Evolutionary conservation across 2,113 vertebrate genomes (phyloP), one percentile per base, ranked within the genome.

Genomic region (Malaclemys terrapin): DNA sequence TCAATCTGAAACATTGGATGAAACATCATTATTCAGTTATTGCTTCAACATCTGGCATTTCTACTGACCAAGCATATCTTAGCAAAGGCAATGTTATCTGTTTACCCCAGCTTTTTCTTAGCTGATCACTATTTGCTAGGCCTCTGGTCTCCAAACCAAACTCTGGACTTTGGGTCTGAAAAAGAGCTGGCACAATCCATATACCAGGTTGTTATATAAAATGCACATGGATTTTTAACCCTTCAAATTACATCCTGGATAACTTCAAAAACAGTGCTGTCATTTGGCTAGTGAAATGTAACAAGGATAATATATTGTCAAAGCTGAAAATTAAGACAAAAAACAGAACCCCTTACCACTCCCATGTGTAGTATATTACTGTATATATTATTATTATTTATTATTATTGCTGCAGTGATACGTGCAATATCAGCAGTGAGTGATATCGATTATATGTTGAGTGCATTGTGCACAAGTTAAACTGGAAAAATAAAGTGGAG

Each of bases 321-420:
- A 25, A 52, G 10, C 53, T 27, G 47, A 65, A 75, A 85, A n/a
- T 6, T 16, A n/a, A 87, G 29, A 25, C 87, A 79, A 2, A 83
- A 82, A 93, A 57, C 13, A 83, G 72, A 45, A 27, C 22, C 24
- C 24, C 20, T 80, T 31, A 1, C 14, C 25, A 1, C 14, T 1
- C 27, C 27, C n/a, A 29, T 2, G 8, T 17, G 38, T 0, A 2
- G 6, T 1, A 1, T 20, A n/a, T 27, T 56, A 27, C 84, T 84
- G 4, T 76, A 84, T 0, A 1, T 25, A 1, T 8, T 10, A 17
- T 81, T 69, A 50, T 59, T 56, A 56, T 56, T 56, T 24, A 1
- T 10, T 9, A 20, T 6, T 12, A 13, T 24, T 6, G 14, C 35
- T 45, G 35, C 3, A 75, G 54, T 35, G 10, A 9, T 49, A 4